Percentiles rank a stretch among this genome's conserved stretches.
Evolutionary conservation across 2,888 invertebrate genomes (phyloP).

Genomic region (Harpalus rufipes): DNA sequence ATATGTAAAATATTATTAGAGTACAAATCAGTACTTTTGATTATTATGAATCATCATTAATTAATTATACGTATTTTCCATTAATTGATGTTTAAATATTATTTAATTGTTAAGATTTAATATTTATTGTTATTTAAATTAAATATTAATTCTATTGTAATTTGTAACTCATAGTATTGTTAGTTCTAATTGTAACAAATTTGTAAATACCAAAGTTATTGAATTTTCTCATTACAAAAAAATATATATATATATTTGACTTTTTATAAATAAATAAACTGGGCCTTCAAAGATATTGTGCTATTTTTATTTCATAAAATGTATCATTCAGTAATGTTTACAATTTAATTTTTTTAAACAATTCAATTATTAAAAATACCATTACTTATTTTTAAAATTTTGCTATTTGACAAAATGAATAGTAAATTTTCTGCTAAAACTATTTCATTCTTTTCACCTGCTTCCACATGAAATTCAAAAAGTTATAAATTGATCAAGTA

Average conservation of each 20-base stretch:
- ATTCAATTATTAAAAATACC: too few relatives aligned
- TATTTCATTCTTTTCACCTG: not conserved
- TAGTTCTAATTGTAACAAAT: conserved; percentile 4
- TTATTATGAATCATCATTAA: not conserved
- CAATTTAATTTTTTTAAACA: too few relatives aligned
- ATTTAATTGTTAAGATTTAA: conserved; percentile 8
- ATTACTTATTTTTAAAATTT: too few relatives aligned
- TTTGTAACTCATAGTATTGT: conserved; percentile 9
- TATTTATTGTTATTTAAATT: conserved; percentile 52
- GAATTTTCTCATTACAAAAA: conserved; percentile 17
- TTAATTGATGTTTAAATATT: conserved; percentile 13
- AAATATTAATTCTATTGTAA: conserved; percentile 30
- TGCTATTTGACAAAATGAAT: too few relatives aligned
- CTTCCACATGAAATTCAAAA: conserved; percentile 25
- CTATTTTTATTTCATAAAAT: not conserved
- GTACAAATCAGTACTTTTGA: conserved; percentile 1
- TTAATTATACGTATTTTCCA: not conserved
- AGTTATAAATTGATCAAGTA: conserved; percentile 55
- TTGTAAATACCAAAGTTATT: conserved; percentile 46
- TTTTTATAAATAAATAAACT: not conserved
- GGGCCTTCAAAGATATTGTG: not conserved
- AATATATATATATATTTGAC: not conserved
- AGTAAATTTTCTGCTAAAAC: not conserved
- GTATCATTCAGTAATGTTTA: too few relatives aligned
- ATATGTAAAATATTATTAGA: not conserved